Conservation (phyloP, 2,113 vertebrate species). For the Psilopsiagon aymara region DNA sequence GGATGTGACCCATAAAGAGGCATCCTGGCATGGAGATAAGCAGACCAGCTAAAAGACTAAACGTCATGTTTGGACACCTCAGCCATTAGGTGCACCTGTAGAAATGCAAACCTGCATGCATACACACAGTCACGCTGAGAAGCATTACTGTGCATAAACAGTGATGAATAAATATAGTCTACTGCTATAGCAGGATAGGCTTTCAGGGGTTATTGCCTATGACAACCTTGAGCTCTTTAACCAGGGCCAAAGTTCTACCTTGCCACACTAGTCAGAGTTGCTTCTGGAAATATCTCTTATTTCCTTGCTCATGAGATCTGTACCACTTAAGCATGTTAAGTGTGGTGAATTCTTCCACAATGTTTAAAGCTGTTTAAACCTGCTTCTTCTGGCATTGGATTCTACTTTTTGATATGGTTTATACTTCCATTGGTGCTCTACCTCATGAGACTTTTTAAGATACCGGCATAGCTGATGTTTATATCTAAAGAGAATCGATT, state of each 20-base stretch:
- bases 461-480: background rate
- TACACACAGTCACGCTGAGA: accelerated
- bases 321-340: background rate
- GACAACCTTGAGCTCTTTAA: background rate
- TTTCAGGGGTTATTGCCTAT: background rate
- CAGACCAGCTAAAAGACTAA: background rate
- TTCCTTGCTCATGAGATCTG: background rate
- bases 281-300: background rate
- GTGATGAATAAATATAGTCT: background rate
- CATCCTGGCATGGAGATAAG: background rate
- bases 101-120: background rate
- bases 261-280: background rate
- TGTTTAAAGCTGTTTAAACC: background rate
- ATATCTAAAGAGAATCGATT: background rate
- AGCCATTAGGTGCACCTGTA: accelerated
- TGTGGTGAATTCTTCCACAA: background rate
- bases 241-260: background rate
- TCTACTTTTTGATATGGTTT: background rate
- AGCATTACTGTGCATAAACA: background rate
- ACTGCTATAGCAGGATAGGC: background rate
- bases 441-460: background rate
- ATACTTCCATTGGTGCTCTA: background rate
- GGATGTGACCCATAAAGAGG: background rate
- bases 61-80: accelerated
- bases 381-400: background rate